Base-by-base conservation (phyloP, 2,113 vertebrate genomes). In the Campylomormyrus tamandua region DNA sequence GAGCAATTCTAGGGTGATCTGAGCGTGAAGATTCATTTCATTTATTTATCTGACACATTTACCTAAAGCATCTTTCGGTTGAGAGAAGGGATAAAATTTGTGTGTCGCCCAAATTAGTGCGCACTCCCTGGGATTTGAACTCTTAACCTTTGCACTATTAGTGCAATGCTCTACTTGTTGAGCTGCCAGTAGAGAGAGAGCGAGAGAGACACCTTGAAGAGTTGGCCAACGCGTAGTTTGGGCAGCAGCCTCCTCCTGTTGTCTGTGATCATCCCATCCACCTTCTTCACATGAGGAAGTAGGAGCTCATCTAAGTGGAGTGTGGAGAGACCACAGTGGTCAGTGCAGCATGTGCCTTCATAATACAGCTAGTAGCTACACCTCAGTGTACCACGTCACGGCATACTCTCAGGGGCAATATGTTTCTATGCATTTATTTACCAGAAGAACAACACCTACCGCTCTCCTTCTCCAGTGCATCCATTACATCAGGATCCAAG, bases 231-330 rank as follows among this genome's bases (percentile, higher is more conserved):
- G 92, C 95, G 96, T 83, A 99, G 95, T 93, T 98, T 98, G 92
- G 97, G 95, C 92, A 99, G 98, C 92, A 99, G 95, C 90, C 96
- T 96, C 93, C 97, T 98, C 91, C 97, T 97, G 92, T 98, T 99
- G 94, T 99, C 98, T 88, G 96, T 97, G 93, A 99, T 96, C 97
- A 99, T 97, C 3, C 97, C 96, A 90, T 99, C 98, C 89, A 99
- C 97, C 94, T 96, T 97, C 94, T 96, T 98, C 98, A 99, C 98
- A 89, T 99, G 98, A 92, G 98, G 98, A 94, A 99, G 95, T 95
- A 98, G 96, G 5, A 99, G 94, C 89, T 98, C 98, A 96, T 99
- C 98, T 99, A 48, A 31, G 89, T 19, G 83, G 5, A 58, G 35
- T 42, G 24, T 42, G 56, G n/a, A 49, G 89, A 88, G 83, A 74